Evolutionary conservation across 2,888 invertebrate species (phyloP), one percentile per base, ranked within the genome.

Genomic region (Scaptodrosophila latifasciaeformis): DNA sequence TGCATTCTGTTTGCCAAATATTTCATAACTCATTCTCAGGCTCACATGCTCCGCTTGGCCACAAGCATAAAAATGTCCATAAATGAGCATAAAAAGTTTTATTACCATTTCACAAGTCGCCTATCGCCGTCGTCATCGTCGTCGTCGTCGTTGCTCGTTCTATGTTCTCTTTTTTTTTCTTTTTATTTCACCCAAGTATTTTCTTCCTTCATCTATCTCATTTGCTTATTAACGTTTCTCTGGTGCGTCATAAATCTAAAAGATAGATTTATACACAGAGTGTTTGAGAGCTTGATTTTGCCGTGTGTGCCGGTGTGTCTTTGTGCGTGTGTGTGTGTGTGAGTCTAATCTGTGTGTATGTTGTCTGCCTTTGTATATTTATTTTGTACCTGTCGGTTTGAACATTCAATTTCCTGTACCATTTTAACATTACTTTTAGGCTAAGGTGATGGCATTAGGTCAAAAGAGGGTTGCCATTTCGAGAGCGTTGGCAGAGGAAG

Each of bases 201-300:
- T 9, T 13, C 48, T 35, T 46, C 65, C n/a, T 49, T 52, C 21
- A 34, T 57, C 56, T 46, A 52, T 54, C 56, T 15, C 31, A 72
- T 72, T 72, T 72, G 72, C 79, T 70, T 72, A 79, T 79, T 76
- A 79, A 72, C 57, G 62, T 65, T 56, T 63, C 78, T 56, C 58
- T 47, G 55, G 57, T 67, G 58, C 55, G 79, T 67, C 74, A 76
- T 72, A 72, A 72, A 72, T 72, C 79, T 69, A 42, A 58, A 49
- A 64, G 61, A 68, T 71, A 77, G 70, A 70, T 76, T 76, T 70
- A 66, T 21, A 27, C 17, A 18, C 2, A 42, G 35, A 42, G n/a
- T n/a, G n/a, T n/a, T n/a, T n/a, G n/a, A n/a, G n/a, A n/a, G n/a
- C n/a, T 34, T 35, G 44, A 42, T 46, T 53, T 43, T 43, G 35